These are phyloP conservation scores for Desmodus rotundus DNA, from an alignment of 2,113 vertebrate species.

Conservation along the genomic window DNA sequence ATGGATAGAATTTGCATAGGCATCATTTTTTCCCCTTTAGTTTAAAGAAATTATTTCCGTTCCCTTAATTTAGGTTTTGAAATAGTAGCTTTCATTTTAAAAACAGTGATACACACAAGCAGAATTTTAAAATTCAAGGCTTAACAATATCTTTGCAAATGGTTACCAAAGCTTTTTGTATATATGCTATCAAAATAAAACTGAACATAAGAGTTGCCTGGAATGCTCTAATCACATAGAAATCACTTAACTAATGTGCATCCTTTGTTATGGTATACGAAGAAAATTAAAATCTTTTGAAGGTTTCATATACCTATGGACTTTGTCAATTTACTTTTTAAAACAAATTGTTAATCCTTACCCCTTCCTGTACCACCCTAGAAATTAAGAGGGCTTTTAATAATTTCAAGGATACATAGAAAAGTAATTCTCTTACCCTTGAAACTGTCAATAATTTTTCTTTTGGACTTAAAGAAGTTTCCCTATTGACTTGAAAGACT, in stretches of 20 bases:
- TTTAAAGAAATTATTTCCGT: not conserved
- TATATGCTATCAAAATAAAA: not conserved
- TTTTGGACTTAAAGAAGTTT: not conserved
- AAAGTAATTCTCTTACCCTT: not conserved
- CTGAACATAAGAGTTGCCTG: not conserved
- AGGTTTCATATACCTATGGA: not conserved
- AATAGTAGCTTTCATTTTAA: not conserved
- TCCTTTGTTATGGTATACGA: not conserved
- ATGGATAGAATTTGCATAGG: not conserved
- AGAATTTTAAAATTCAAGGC: not conserved
- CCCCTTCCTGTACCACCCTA: not conserved
- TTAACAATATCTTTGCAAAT: not conserved
- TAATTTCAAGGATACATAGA: not conserved
- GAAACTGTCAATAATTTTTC: not conserved
- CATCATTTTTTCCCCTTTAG: not conserved
- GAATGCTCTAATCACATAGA: constrained; percentile 1
- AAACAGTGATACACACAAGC: not conserved
- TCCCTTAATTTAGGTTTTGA: not conserved
- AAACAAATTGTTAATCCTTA: not conserved
- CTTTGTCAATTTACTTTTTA: not conserved
- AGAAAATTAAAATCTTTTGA: not conserved
- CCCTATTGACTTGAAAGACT: not conserved
- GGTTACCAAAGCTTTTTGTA: not conserved
- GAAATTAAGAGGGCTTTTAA: constrained; percentile 14
- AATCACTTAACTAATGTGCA: not conserved